phyloP scores from a whole-genome alignment of 1,140 invertebrate species.

The Colletes latitarsis region DNA sequence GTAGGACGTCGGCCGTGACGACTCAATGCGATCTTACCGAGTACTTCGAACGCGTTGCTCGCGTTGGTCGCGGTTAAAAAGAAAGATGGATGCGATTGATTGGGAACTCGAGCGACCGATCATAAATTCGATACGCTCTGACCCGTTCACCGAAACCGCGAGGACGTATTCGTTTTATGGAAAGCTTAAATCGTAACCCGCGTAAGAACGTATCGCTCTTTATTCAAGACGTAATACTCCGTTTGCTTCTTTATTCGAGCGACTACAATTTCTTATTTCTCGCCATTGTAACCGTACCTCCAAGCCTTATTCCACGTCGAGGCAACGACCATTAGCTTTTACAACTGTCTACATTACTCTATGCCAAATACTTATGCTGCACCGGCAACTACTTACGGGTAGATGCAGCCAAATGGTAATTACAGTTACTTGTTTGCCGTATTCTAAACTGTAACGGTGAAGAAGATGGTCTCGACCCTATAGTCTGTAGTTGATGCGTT shows the following conservation, averaged over 20 bases:
- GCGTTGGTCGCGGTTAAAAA: too few species aligned
- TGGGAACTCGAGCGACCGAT: too few species aligned
- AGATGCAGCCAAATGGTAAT: constrained; percentile 18
- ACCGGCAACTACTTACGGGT: constrained; percentile 3
- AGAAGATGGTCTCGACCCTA: neutral
- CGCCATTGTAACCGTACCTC: neutral
- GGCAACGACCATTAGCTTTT: constrained; percentile 22
- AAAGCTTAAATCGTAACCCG: too few species aligned
- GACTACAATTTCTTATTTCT: neutral
- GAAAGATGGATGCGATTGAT: too few species aligned
- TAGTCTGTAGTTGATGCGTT: neutral
- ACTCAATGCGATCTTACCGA: too few species aligned
- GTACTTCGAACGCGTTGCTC: too few species aligned
- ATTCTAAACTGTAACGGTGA: neutral
- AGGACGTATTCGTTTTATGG: too few species aligned
- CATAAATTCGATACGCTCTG: too few species aligned
- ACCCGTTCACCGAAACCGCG: too few species aligned
- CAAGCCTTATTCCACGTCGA: neutral
- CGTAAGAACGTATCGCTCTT: neutral
- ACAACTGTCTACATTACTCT: constrained; percentile 14
- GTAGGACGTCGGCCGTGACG: too few species aligned
- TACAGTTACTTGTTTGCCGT: constrained; percentile 12
- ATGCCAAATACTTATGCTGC: constrained; percentile 1
- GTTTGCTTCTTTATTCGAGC: neutral
- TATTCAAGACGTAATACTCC: neutral